Evolutionary conservation across 1,140 invertebrate genomes (phyloP).

Genomic region (Triops cancriformis): DNA sequence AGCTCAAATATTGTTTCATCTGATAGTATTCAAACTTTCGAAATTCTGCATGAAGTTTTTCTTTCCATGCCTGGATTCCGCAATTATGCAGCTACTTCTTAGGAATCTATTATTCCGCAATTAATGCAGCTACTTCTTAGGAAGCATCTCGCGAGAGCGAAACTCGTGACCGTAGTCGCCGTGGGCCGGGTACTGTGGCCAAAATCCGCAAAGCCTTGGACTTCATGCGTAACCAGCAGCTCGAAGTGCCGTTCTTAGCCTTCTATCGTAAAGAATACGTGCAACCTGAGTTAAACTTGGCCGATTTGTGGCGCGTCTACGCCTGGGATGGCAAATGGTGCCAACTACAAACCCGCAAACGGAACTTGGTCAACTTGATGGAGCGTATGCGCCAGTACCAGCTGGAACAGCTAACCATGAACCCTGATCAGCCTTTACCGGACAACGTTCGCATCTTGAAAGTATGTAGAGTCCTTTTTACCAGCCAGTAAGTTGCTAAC

Average conservation of each 20-base stretch:
- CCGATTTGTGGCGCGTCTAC: constrained; percentile 96
- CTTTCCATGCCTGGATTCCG: no score
- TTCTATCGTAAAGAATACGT: constrained; percentile 99
- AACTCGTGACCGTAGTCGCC: constrained; percentile 30
- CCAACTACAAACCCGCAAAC: constrained; percentile 76
- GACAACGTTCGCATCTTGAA: constrained; percentile 70
- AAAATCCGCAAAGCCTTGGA: constrained; percentile 92
- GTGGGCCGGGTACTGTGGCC: constrained; percentile 54
- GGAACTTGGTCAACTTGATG: constrained; percentile 70
- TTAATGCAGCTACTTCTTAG: background rate
- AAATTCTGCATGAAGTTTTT: no score
- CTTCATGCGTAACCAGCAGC: constrained; percentile 88
- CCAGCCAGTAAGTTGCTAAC: background rate
- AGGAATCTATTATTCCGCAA: no score
- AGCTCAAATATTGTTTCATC: no score
- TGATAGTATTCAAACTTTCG: no score
- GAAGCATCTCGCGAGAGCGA: constrained; percentile 25
- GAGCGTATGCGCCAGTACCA: constrained; percentile 91
- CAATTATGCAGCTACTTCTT: no score
- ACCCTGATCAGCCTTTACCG: constrained; percentile 71
- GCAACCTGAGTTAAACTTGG: constrained; percentile 84
- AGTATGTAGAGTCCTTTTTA: constrained; percentile 30
- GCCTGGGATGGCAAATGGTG: constrained; percentile 96
- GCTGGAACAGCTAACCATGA: constrained; percentile 69
- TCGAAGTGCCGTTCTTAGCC: constrained; percentile 96